Evolutionary conservation across 2,888 invertebrate genomes (phyloP).

Genomic region (Romanomermis culicivorax): DNA sequence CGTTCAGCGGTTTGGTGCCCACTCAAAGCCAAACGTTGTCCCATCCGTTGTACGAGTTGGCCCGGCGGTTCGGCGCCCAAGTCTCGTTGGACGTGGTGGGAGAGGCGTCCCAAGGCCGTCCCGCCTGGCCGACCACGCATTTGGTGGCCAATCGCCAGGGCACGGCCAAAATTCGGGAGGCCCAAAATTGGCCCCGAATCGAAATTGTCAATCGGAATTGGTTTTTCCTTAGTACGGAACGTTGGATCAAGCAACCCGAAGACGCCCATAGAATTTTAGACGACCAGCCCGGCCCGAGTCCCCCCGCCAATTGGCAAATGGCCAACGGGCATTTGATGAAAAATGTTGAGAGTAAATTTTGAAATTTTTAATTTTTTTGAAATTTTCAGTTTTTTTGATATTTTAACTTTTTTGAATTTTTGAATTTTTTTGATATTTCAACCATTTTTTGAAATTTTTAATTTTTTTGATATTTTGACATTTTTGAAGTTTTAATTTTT

Average conservation of each 20-base stretch:
- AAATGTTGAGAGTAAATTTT: no score
- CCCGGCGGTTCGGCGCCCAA: conserved; percentile 58
- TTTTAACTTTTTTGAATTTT: no score
- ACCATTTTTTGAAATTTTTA: no score
- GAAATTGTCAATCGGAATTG: conserved; percentile 61
- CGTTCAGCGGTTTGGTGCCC: conserved; percentile 51
- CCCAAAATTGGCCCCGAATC: conserved; percentile 13
- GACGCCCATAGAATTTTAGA: conserved; percentile 7
- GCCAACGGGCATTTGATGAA: no score
- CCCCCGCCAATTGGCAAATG: no score
- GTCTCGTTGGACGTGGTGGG: conserved; percentile 34
- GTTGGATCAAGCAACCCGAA: conserved; percentile 77
- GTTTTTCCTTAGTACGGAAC: conserved; percentile 78
- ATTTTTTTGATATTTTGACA: no score
- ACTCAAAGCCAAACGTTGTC: conserved; percentile 44
- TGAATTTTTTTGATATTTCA: no score
- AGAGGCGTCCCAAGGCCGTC: not conserved
- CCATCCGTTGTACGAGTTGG: conserved; percentile 61
- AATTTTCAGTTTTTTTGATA: no score
- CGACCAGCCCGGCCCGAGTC: not conserved
- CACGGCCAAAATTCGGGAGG: conserved; percentile 36
- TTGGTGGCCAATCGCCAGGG: conserved; percentile 74
- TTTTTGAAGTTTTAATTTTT: no score
- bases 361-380: no score
- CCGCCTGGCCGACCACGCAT: conserved; percentile 53